Base-by-base conservation (phyloP, 2,888 invertebrate species). In the Muschampia plurimacula region DNA sequence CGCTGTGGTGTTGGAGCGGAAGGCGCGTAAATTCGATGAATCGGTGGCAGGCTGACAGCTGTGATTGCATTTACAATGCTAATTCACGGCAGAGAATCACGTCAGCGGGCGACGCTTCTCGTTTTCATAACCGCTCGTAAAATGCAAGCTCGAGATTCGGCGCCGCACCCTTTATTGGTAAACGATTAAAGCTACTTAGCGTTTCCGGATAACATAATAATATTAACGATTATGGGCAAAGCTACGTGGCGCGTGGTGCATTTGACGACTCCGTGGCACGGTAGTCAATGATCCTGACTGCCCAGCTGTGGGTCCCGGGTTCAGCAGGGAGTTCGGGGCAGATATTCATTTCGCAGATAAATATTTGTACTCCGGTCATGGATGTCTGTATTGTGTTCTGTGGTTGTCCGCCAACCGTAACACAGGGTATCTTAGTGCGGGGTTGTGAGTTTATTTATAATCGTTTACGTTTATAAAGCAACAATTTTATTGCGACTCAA, bases 61-160 rank as follows among this genome's bases (percentile, higher is more conserved):
- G 91, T 93, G 93, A 94, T 93, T 93, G 92, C 93, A 94, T 94
- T 93, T 93, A 93, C 94, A 94, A 90, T 93, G 93, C 93, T 93
- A 93, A 94, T 93, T 90, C 91, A 83, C 87, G 85, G 86, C 85
- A 87, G 89, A 90, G 89, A 88, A 89, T 89, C 90, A 86, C 88
- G 90, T 86, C 88, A 86, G 84, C 86, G 85, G 77, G 79, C 81
- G 80, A 81, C 80, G 82, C 81, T 82, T 82, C 83, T 74, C 77
- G 74, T 76, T 74, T 74, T 76, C 69, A 74, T 72, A 74, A 67
- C 68, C 74, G 75, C 52, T 72, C 60, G 72, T 72, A 72, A 72
- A 71, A 72, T 64, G 44, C 67, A 62, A 32, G 32, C 62, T 13
- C 52, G 67, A 67, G 62, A 66, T 57, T 46, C 57, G 41, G 22